phyloP scores from a whole-genome alignment of 64 coral and sea anemone genomes.

The Astreopora myriophthalma region DNA sequence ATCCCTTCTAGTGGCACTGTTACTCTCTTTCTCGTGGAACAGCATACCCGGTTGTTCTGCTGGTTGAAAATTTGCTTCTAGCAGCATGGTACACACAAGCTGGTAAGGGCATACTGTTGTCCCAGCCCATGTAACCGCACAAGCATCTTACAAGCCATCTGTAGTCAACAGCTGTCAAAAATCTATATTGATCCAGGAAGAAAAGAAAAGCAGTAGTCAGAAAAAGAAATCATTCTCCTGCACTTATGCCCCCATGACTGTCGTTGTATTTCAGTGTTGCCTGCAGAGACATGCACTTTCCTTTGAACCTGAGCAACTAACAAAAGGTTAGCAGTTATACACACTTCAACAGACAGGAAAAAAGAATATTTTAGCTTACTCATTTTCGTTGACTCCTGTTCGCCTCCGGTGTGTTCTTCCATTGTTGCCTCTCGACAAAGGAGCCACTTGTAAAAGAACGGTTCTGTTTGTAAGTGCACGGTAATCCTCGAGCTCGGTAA shows the following conservation, averaged over 20 bases:
- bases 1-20: background rate
- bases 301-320: too few relatives aligned
- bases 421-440: background rate
- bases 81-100: slow-evolving; percentile 39
- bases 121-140: slow-evolving; percentile 52
- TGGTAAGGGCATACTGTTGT: slow-evolving; percentile 29
- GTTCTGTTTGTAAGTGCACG: slow-evolving; percentile 12
- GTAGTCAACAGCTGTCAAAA: slow-evolving; percentile 28
- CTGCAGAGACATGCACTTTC: too few relatives aligned
- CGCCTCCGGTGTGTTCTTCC: background rate
- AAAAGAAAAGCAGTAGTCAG: too few relatives aligned
- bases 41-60: background rate
- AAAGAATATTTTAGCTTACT: too few relatives aligned
- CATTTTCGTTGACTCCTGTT: too few relatives aligned
- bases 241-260: too few relatives aligned
- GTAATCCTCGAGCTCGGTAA: background rate
- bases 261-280: too few relatives aligned
- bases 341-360: too few relatives aligned
- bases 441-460: slow-evolving; percentile 15
- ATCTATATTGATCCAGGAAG: too few relatives aligned
- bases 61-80: background rate
- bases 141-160: slow-evolving; percentile 27
- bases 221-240: too few relatives aligned
- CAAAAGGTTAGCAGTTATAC: too few relatives aligned
- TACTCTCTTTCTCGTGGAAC: background rate